phyloP scores from a whole-genome alignment of 2,113 vertebrate species.

The Chaetodon auriga region DNA sequence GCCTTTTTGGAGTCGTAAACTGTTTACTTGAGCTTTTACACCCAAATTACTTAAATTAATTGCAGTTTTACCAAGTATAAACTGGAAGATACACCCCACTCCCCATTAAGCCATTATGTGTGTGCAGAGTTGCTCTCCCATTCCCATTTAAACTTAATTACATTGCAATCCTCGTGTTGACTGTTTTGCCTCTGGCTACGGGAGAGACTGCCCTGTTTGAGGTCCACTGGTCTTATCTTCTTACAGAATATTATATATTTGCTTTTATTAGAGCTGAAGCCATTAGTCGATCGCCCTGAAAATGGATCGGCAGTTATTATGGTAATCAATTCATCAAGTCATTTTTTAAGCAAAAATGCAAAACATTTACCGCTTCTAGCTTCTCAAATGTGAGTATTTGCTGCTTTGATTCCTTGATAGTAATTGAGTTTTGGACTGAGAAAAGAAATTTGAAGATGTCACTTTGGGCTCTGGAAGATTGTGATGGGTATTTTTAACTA shows the following conservation, averaged over 20 bases:
- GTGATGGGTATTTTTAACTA: neutral
- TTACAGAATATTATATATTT: constrained; percentile 2
- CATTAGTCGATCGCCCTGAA: neutral
- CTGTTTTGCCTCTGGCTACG: constrained; percentile 46
- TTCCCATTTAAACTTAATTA: constrained; percentile 47
- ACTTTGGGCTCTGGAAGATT: neutral
- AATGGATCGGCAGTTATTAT: neutral
- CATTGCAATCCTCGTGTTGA: constrained; percentile 22
- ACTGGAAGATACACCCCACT: constrained; percentile 40
- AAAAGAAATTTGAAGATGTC: neutral
- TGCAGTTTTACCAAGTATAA: constrained; percentile 33
- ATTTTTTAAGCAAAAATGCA: neutral
- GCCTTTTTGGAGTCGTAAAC: constrained; percentile 36
- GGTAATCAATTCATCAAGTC: neutral
- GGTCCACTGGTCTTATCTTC: neutral
- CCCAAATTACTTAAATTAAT: constrained; percentile 42
- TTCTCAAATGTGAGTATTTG: neutral
- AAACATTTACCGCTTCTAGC: neutral
- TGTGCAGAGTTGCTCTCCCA: constrained; percentile 11
- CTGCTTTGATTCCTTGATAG: neutral
- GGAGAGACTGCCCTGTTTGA: constrained; percentile 16
- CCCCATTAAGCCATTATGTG: constrained; percentile 45
- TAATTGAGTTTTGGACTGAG: neutral
- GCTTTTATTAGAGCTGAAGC: neutral
- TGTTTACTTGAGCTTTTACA: constrained; percentile 42